phyloP scores from a whole-genome alignment of 2,888 invertebrate genomes.

The Acleris literana region DNA sequence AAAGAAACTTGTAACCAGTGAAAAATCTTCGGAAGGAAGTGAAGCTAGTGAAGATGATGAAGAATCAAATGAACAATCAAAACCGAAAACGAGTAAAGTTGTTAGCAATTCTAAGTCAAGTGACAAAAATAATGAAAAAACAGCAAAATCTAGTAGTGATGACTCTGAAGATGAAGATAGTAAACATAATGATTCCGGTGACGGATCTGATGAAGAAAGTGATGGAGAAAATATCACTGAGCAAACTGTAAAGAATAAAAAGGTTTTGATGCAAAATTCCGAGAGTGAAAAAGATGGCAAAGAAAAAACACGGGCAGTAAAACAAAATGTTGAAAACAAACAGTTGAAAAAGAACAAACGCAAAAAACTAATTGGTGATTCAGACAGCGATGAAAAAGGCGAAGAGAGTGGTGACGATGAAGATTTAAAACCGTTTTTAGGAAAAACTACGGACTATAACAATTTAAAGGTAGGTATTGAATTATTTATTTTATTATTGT shows the following conservation, averaged over 20 bases:
- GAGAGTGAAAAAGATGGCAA: slow-evolving; percentile 26
- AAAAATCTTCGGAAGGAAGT: slow-evolving; percentile 29
- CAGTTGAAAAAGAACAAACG: slow-evolving; percentile 40
- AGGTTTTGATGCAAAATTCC: neutral
- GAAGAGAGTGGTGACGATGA: slow-evolving; percentile 35
- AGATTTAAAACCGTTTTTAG: slow-evolving; percentile 56
- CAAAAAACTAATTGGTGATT: slow-evolving; percentile 38
- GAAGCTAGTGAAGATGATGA: slow-evolving; percentile 28
- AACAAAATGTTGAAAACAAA: slow-evolving; percentile 39
- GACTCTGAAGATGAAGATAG: slow-evolving; percentile 39
- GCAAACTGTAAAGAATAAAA: slow-evolving; percentile 1
- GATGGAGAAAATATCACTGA: slow-evolving; percentile 25
- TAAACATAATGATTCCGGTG: slow-evolving; percentile 34
- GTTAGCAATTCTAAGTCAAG: slow-evolving; percentile 5
- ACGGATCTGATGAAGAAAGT: slow-evolving; percentile 8
- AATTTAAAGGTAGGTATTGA: slow-evolving; percentile 71
- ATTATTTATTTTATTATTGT: neutral
- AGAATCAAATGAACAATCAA: slow-evolving; percentile 3
- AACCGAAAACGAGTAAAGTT: neutral
- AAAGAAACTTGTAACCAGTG: neutral
- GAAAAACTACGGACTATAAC: slow-evolving; percentile 62
- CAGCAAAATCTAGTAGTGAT: slow-evolving; percentile 19
- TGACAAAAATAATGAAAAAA: slow-evolving; percentile 6
- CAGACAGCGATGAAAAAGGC: slow-evolving; percentile 40
- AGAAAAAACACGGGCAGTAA: slow-evolving; percentile 36